Base-by-base conservation (phyloP, 2,113 vertebrate genomes). In the Peromyscus leucopus region DNA sequence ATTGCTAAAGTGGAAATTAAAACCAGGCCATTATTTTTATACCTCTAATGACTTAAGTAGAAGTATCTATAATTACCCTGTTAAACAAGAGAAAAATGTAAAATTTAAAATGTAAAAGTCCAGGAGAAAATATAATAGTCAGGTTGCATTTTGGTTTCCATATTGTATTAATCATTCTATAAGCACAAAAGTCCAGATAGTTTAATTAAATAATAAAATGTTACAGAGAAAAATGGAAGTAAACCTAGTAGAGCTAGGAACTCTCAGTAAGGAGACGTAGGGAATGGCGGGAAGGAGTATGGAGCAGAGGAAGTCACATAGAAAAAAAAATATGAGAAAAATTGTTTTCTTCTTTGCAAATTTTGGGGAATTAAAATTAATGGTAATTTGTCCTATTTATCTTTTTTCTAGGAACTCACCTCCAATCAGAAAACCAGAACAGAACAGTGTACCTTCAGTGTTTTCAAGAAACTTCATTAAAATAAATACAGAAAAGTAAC, bases 151-250 rank as follows among this genome's bases (percentile, higher is more conserved):
- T 93, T 67, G 84, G 78, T 74, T 59, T 97, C 9, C 94, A 79
- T 48, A 86, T 17, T 94, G 17, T 93, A 76, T 96, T 98, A 97
- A 98, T 96, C 98, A 96, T 96, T 94, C 83, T 95, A 79, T 89
- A 95, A 98, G 59, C 82, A 82, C 80, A 89, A 93, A 90, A 97
- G 93, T 94, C 79, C 83, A 88, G 61, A 96, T 83, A 96, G 42
- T 91, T 97, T 96, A 97, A 97, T 97, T 98, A 97, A 74, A 84
- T 63, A 93, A 97, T 95, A 98, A 97, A 97, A 98, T 61, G 7
- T 11, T 74, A 96, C 78, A 82, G 28, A 26, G 97, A 97, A 97
- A 97, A 97, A 24, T 95, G 84, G 74, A 94, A 36, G 33, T 2
- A 72, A 91, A 3, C 33, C 3, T 31, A 74, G 21, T 79, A 90